Evolutionary conservation across 2,888 invertebrate species (phyloP), one percentile per base, ranked within the genome.

Genomic region (Pristionchus exspectatus): DNA sequence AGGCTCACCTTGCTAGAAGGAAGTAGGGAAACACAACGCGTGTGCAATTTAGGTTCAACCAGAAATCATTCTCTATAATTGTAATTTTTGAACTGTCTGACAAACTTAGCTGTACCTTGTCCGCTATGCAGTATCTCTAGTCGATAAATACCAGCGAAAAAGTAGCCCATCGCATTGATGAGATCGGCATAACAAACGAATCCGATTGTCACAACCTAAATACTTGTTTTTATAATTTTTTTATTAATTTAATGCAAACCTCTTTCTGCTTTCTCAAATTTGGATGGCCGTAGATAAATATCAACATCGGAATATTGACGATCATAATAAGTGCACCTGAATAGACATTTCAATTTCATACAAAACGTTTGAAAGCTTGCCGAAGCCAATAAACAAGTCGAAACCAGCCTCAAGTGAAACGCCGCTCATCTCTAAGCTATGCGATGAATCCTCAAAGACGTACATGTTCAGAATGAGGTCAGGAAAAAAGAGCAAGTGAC

Each of bases 131-230:
- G 10, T 12, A 85, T 63, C 33, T 63, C 85, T 3, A 87, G 50
- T 66, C 87, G 69, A 50, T 87, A 56, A 50, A 87, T 69, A 21
- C 87, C 87, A n/a, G 87, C 66, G 87, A 87, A 87, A 27, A 87
- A 69, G 21, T 56, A 87, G 38, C 44, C 87, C 14, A 30, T 69
- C 16, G 87, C 87, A 87, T 87, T 87, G 44, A 50, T 14, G 9
- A 87, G 87, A 87, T 87, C 87, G 7, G 87, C 66, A 16, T 69
- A 50, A 27, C 87, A 87, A 27, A 87, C 50, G 59, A 87, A 87
- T 3, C 87, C 66, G 14, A 87, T 87, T 10, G 50, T 69, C 1
- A 87, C 69, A 0, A 87, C 69, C 87, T 87, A 69, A 87, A 38
- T 38, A 38, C 5, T 38, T 27, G 14, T 7, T 9, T 18, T 38